Conservation (phyloP, 2,888 invertebrate genomes). For the Thymelicus lineola region DNA sequence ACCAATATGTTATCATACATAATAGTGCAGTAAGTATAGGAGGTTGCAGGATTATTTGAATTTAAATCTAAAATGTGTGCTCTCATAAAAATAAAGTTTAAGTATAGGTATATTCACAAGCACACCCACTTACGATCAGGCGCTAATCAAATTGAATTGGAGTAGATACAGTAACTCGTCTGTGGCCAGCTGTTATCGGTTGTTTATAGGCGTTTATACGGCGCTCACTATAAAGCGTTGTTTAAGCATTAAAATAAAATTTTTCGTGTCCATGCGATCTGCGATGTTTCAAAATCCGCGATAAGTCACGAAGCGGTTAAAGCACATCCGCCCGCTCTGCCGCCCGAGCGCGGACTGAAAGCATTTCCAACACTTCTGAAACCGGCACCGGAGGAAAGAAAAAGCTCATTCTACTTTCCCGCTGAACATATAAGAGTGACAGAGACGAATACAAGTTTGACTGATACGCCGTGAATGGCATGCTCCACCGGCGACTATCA, state of each 20-base stretch:
- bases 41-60: conserved; percentile 19
- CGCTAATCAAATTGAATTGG: conserved; percentile 41
- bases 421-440: conserved; percentile 53
- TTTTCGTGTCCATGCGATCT: conserved; percentile 41
- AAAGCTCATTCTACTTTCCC: conserved; percentile 62
- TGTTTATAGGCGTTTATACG: conserved; percentile 20
- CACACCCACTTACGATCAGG: conserved; percentile 58
- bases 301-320: conserved; percentile 37
- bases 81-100: conserved; percentile 54
- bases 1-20: conserved; percentile 58
- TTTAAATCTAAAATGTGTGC: conserved; percentile 44
- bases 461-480: conserved; percentile 48
- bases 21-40: conserved; percentile 45
- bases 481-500: conserved; percentile 58
- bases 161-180: conserved; percentile 17
- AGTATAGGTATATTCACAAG: conserved; percentile 54
- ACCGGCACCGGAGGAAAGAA: conserved; percentile 50
- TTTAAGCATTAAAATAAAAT: conserved; percentile 28
- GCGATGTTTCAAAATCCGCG: conserved; percentile 49
- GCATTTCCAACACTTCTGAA: conserved; percentile 58
- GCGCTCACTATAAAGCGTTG: conserved; percentile 24
- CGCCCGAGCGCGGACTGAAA: conserved; percentile 79
- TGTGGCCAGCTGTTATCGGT: conserved; percentile 10
- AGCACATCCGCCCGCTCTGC: conserved; percentile 65
- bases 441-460: conserved; percentile 53